phyloP scores from a whole-genome alignment of 2,888 invertebrate genomes.

The Ceriagrion tenellum region DNA sequence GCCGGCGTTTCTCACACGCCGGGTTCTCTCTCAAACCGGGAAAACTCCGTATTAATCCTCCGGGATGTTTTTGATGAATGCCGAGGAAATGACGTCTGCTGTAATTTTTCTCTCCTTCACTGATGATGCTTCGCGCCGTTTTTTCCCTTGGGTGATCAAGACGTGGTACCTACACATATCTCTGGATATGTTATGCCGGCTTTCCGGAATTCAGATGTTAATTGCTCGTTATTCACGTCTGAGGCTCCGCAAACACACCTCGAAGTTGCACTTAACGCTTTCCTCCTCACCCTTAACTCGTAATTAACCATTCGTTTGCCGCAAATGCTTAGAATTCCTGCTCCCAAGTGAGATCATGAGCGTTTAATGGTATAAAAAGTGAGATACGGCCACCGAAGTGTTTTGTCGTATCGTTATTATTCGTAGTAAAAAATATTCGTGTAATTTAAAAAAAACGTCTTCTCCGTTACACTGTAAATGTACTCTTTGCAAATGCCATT shows the following conservation, averaged over 20 bases:
- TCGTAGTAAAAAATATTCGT: no score
- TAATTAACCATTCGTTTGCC: neutral
- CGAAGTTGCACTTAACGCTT: neutral
- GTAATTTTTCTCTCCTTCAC: neutral
- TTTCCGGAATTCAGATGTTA: neutral
- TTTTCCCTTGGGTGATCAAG: neutral
- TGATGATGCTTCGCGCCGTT: neutral
- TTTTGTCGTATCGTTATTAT: no score
- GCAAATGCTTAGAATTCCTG: neutral
- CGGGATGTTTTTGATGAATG: neutral
- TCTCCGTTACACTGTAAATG: no score
- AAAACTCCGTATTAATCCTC: neutral
- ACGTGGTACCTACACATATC: neutral
- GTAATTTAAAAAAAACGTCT: no score
- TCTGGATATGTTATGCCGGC: neutral
- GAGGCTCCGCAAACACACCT: neutral
- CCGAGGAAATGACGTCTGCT: neutral
- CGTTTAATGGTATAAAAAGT: neutral
- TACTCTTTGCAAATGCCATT: no score
- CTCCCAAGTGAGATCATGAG: neutral
- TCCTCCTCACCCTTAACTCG: neutral
- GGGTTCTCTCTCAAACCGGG: neutral
- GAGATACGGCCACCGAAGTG: neutral
- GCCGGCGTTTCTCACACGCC: neutral
- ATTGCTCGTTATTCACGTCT: neutral